Evolutionary conservation across 2,888 invertebrate species (phyloP).

Genomic region (Hydrotaea cyrtoneurina): DNA sequence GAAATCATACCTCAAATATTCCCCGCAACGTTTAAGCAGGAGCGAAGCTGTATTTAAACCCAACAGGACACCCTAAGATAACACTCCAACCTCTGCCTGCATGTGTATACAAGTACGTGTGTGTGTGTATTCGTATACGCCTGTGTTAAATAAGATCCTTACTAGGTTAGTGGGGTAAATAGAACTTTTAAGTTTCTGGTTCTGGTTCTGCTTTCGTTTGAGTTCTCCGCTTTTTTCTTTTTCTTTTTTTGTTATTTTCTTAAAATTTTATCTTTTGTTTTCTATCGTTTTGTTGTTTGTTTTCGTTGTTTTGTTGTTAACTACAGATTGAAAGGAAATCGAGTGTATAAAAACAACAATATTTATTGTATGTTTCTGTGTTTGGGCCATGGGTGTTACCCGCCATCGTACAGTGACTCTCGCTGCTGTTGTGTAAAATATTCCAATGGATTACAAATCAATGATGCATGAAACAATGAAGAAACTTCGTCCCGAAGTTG

Average conservation of each 20-base stretch:
- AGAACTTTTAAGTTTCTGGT: slow-evolving; percentile 5
- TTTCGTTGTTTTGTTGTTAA: slow-evolving; percentile 22
- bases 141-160: slow-evolving; percentile 10
- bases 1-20: too few species aligned
- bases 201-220: not conserved
- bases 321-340: slow-evolving; percentile 44
- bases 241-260: slow-evolving; percentile 20
- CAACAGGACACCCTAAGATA: too few species aligned
- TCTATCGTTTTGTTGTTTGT: slow-evolving; percentile 22
- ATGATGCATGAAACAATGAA: not conserved
- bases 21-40: too few species aligned
- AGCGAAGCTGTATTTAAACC: too few species aligned
- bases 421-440: not conserved
- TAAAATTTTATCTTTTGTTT: slow-evolving; percentile 11
- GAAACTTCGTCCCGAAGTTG: not conserved
- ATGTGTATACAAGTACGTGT: too few species aligned
- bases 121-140: not conserved
- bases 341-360: slow-evolving; percentile 34
- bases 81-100: too few species aligned
- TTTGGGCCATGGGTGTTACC: slow-evolving; percentile 8
- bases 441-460: slow-evolving; percentile 24
- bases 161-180: slow-evolving; percentile 28
- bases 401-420: not conserved
- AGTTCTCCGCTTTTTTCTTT: not conserved
- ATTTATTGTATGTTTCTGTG: not conserved